Evolutionary conservation across 2,797 vertebrate genomes (phyloP).

Genomic region (Acipenser ruthenus): DNA sequence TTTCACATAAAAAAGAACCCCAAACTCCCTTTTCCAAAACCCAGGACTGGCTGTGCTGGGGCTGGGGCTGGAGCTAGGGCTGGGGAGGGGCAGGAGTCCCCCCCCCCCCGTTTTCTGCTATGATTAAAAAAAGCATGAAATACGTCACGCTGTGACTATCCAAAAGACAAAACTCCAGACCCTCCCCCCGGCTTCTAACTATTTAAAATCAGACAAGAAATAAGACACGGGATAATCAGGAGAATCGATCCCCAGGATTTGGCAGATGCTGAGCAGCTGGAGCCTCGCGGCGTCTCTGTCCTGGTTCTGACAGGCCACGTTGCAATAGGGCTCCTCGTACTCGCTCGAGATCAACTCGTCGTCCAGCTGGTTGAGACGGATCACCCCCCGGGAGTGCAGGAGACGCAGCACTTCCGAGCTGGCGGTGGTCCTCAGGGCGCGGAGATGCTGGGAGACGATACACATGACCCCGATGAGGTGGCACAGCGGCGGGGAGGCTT

Average conservation of each 20-base stretch:
- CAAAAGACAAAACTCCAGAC: background rate
- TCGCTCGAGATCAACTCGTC: conserved; percentile 44
- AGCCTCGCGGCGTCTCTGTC: conserved; percentile 38
- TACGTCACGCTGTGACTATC: too few species aligned
- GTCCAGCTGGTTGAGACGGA: conserved; percentile 57
- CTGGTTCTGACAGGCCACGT: conserved; percentile 46
- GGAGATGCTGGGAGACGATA: conserved; percentile 53
- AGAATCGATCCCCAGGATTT: conserved; percentile 56
- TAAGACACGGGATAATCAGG: conserved; percentile 45
- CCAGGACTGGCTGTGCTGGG: too few species aligned
- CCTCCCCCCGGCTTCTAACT: too few species aligned
- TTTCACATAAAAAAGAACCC: too few species aligned
- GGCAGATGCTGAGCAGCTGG: conserved; percentile 56
- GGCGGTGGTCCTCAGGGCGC: conserved; percentile 39
- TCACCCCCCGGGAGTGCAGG: conserved; percentile 45
- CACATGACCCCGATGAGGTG: conserved; percentile 63
- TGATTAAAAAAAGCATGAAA: too few species aligned
- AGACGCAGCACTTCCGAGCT: conserved; percentile 38
- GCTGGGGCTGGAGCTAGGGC: too few species aligned
- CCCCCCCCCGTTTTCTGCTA: too few species aligned
- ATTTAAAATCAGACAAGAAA: too few species aligned
- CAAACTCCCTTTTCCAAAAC: background rate
- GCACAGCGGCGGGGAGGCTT: conserved; percentile 34
- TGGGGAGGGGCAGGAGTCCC: too few species aligned
- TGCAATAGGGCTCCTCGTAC: conserved; percentile 65